These are phyloP conservation scores for Leptinotarsa haldemani DNA, from an alignment of 2,888 invertebrate species.

Conservation along the genomic window DNA sequence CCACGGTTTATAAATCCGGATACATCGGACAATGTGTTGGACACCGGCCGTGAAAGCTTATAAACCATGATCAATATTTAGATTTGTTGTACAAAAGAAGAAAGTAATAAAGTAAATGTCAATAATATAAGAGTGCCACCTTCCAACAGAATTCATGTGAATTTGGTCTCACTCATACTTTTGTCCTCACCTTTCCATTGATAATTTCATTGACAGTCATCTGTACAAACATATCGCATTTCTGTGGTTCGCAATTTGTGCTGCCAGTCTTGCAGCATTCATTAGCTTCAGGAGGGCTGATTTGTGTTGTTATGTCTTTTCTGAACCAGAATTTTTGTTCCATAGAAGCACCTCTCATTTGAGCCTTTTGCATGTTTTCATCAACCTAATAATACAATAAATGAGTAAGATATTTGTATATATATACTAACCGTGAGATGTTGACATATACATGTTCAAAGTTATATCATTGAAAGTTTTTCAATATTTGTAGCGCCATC, in stretches of 20 bases:
- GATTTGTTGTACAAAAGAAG: too few species aligned
- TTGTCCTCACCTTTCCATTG: constrained; percentile 83
- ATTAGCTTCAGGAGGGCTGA: constrained; percentile 65
- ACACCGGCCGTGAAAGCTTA: too few species aligned
- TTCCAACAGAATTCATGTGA: too few species aligned
- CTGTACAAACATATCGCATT: constrained; percentile 73
- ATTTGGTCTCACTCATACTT: too few species aligned
- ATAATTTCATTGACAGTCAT: constrained; percentile 97
- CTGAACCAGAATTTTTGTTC: constrained; percentile 94
- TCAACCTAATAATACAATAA: constrained; percentile 74
- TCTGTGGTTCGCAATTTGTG: constrained; percentile 52
- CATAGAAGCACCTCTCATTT: constrained; percentile 87
- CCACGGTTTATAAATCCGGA: too few species aligned
- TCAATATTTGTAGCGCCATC: background rate
- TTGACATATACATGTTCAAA: too few species aligned
- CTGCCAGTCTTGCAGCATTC: constrained; percentile 60
- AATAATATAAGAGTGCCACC: too few species aligned
- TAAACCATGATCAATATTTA: too few species aligned
- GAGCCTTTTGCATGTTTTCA: constrained; percentile 97
- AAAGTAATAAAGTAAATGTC: too few species aligned
- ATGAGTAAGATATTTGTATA: too few species aligned
- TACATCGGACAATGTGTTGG: too few species aligned
- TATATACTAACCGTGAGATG: too few species aligned
- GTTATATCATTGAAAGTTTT: constrained; percentile 6
- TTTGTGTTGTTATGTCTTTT: constrained; percentile 75